These are phyloP conservation scores for Ciconia nigra DNA, from an alignment of 2,797 vertebrate genomes.

Conservation along the genomic window DNA sequence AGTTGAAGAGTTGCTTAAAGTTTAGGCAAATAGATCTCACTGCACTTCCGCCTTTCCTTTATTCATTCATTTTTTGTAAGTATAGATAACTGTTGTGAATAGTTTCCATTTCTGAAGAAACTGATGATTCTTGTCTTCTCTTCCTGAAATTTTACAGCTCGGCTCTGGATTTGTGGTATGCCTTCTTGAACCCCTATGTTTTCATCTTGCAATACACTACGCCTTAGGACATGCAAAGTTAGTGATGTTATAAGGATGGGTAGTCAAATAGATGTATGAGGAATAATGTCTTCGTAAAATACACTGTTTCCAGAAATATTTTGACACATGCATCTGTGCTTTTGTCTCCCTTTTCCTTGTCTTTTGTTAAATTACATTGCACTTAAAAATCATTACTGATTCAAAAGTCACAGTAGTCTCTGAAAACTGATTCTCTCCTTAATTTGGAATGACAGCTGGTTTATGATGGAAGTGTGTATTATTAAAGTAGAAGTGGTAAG, in stretches of 20 bases:
- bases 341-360: background rate
- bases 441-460: background rate
- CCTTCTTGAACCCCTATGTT: background rate
- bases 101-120: background rate
- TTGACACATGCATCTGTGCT: background rate
- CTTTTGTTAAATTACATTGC: background rate
- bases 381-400: background rate
- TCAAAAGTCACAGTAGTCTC: background rate
- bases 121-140: background rate
- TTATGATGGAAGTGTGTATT: background rate
- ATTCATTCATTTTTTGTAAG: background rate
- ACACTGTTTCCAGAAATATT: background rate
- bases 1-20: background rate
- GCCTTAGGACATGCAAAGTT: background rate
- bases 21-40: background rate
- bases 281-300: background rate
- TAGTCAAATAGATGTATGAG: background rate
- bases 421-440: background rate
- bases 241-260: background rate
- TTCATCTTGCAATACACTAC: background rate
- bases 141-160: background rate
- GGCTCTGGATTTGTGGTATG: background rate
- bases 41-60: background rate
- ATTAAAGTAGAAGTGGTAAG: background rate
- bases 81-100: background rate